Evolutionary conservation across 2,888 invertebrate genomes (phyloP).

Genomic region (Amphimallon solstitiale): DNA sequence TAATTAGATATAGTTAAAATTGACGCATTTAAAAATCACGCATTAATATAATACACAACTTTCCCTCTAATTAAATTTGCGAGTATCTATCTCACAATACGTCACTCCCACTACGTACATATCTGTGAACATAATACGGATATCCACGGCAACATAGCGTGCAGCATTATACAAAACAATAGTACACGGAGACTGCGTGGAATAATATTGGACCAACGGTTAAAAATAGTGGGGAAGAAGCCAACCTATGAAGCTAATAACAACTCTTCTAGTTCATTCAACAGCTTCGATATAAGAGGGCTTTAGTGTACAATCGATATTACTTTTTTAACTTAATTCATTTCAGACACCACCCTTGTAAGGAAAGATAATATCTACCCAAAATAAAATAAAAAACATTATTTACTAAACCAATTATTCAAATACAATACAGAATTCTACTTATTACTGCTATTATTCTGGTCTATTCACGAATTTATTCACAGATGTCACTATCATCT

Average conservation of each 20-base stretch:
- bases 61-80: slow-evolving; percentile 13
- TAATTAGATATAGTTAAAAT: neutral
- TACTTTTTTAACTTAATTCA: no score
- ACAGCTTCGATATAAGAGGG: no score
- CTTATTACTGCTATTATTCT: no score
- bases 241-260: neutral
- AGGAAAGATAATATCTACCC: no score
- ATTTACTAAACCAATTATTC: no score
- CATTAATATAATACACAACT: slow-evolving; percentile 1
- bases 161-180: slow-evolving; percentile 26
- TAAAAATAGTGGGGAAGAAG: slow-evolving; percentile 26
- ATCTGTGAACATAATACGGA: neutral
- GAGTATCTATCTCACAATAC: slow-evolving; percentile 16
- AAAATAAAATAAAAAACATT: no score
- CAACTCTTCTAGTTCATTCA: no score
- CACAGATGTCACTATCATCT: no score
- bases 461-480: no score
- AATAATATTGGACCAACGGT: slow-evolving; percentile 2
- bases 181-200: slow-evolving; percentile 25
- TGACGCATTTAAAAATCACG: neutral
- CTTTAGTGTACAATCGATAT: no score
- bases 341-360: no score
- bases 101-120: slow-evolving; percentile 16
- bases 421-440: no score
- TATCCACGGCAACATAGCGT: slow-evolving; percentile 23